These are phyloP conservation scores for Phortica okadai DNA, from an alignment of 2,888 invertebrate species.

Conservation along the genomic window DNA sequence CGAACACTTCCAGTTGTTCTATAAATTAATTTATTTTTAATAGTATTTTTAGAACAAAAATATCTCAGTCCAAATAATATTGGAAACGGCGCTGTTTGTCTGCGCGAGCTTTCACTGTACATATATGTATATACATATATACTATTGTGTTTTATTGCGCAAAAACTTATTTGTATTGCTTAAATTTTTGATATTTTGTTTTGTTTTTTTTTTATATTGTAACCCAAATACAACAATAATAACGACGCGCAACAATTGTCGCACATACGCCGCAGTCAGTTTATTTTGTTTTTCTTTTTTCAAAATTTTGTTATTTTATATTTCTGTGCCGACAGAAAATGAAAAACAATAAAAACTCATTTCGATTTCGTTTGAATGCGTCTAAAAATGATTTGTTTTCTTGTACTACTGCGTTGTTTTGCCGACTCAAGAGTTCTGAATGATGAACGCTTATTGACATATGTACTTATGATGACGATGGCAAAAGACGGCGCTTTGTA, in stretches of 20 bases:
- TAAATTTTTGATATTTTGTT: background rate
- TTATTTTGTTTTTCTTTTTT: slow-evolving; percentile 6
- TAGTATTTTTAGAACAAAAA: too few relatives aligned
- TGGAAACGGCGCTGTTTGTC: too few relatives aligned
- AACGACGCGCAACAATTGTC: slow-evolving; percentile 44
- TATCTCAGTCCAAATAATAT: too few relatives aligned
- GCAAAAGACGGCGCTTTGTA: background rate
- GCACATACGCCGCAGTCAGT: slow-evolving; percentile 47
- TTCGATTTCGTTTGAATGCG: slow-evolving; percentile 28
- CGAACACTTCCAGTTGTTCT: too few relatives aligned
- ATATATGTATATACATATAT: background rate
- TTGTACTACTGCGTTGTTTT: background rate
- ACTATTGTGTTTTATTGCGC: background rate
- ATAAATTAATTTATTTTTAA: too few relatives aligned
- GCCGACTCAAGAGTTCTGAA: background rate
- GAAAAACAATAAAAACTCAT: slow-evolving; percentile 27
- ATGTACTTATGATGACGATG: background rate
- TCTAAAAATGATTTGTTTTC: slow-evolving; percentile 8
- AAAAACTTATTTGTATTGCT: background rate
- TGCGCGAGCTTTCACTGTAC: background rate
- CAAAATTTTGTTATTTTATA: slow-evolving; percentile 24
- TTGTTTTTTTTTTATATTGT: background rate
- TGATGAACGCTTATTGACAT: slow-evolving; percentile 11
- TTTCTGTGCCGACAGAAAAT: slow-evolving; percentile 24
- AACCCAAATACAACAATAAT: slow-evolving; percentile 2